Evolutionary conservation across 2,113 vertebrate species (phyloP).

Genomic region (Chionomys nivalis): DNA sequence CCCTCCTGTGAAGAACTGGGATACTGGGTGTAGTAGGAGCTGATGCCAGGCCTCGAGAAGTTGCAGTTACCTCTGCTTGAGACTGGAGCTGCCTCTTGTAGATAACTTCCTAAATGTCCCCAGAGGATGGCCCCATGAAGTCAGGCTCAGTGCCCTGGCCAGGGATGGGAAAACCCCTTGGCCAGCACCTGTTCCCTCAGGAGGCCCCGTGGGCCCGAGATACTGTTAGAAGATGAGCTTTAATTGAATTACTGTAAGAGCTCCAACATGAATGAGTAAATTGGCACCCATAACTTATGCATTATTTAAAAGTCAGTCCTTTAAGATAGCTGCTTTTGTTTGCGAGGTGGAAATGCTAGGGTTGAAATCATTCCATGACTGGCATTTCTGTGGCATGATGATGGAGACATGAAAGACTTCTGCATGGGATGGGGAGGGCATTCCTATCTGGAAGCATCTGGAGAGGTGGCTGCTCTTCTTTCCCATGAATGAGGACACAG

Average conservation of each 20-base stretch:
- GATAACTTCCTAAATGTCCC: not conserved
- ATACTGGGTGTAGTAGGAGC: not conserved
- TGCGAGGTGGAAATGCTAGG: conserved; percentile 25
- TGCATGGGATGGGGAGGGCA: not conserved
- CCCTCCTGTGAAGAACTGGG: not conserved
- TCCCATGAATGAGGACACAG: not conserved
- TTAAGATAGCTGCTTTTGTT: conserved; percentile 69
- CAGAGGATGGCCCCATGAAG: not conserved
- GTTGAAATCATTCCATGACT: conserved; percentile 33
- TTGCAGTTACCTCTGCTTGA: not conserved
- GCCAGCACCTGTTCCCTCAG: not conserved
- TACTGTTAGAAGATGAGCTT: conserved; percentile 65
- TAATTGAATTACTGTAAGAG: conserved; percentile 70
- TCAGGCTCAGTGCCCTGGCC: not conserved
- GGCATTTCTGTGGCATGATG: conserved; percentile 54
- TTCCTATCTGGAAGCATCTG: not conserved
- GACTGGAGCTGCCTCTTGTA: not conserved
- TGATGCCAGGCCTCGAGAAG: not conserved
- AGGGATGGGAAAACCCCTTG: not conserved
- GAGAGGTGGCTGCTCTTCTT: not conserved
- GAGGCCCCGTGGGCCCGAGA: conserved; percentile 34
- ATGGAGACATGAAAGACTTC: conserved; percentile 36
- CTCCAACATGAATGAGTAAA: conserved; percentile 67
- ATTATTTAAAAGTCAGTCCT: conserved; percentile 69
- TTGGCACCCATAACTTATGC: conserved; percentile 64